A percentile compares a stretch with the other conserved stretches of the same genome.
Evolutionary conservation across 2,888 invertebrate genomes (phyloP).

Genomic region (Calliopum simillimum): DNA sequence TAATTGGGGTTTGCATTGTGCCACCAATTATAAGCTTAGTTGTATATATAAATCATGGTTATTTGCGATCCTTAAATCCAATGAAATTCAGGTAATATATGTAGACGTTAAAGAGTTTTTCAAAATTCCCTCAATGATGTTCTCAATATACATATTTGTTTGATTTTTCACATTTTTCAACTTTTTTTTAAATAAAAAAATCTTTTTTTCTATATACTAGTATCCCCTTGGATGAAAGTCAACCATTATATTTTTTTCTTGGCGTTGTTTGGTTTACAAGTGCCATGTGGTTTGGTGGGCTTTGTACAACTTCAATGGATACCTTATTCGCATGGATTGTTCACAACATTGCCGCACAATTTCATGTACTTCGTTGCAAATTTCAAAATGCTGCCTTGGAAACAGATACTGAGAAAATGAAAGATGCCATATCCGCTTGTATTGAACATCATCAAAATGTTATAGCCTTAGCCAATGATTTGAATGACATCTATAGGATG

Average conservation of each 20-base stretch:
- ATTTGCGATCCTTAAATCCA: too few species aligned
- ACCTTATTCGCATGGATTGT: constrained; percentile 40
- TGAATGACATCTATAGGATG: constrained; percentile 36
- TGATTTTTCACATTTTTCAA: too few species aligned
- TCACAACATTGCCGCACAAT: constrained; percentile 39
- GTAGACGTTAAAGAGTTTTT: too few species aligned
- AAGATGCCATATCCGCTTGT: constrained; percentile 14
- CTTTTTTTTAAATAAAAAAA: too few species aligned
- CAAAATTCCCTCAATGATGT: too few species aligned
- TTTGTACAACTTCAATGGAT: constrained; percentile 33
- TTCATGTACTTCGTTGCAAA: constrained; percentile 41
- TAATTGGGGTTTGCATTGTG: too few species aligned
- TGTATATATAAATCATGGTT: too few species aligned
- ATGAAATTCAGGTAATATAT: too few species aligned
- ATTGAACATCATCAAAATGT: constrained; percentile 39
- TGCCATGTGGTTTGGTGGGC: not conserved
- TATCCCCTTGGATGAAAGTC: constrained; percentile 1
- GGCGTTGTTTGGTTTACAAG: constrained; percentile 29
- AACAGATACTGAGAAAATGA: not conserved
- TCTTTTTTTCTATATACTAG: too few species aligned
- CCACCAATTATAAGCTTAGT: too few species aligned
- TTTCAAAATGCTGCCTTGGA: constrained; percentile 12
- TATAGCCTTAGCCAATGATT: constrained; percentile 33
- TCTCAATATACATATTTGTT: too few species aligned
- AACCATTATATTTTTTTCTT: constrained; percentile 19